Conservation (phyloP, 1,140 invertebrate genomes). For the Hormaphis cornu region DNA sequence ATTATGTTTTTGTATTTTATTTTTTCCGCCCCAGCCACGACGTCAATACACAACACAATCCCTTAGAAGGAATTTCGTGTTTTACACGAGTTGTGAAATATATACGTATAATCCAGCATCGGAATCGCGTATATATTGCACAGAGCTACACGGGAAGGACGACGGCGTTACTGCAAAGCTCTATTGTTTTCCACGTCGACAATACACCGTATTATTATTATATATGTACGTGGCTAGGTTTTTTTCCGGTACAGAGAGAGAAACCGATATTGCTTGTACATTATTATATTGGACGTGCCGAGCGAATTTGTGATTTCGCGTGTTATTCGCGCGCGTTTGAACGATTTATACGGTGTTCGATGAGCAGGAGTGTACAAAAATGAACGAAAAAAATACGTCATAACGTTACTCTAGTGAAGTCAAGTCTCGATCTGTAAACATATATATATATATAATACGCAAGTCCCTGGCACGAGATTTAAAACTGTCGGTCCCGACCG, state of each 20-base stretch:
- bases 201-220: too few species aligned
- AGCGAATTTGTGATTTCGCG: constrained; percentile 12
- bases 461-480: background rate
- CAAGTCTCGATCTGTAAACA: background rate
- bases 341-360: background rate
- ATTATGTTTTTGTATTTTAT: background rate
- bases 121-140: background rate
- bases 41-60: constrained; percentile 21
- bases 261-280: too few species aligned
- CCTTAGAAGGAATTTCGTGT: constrained; percentile 31
- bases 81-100: constrained; percentile 16
- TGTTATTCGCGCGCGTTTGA: too few species aligned
- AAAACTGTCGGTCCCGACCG: too few species aligned
- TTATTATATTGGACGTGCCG: constrained; percentile 9
- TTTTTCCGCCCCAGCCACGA: background rate
- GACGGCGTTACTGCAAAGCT: constrained; percentile 2
- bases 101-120: constrained; percentile 25
- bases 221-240: too few species aligned
- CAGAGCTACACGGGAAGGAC: background rate
- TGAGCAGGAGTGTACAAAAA: too few species aligned
- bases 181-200: constrained; percentile 16
- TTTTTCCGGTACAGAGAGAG: too few species aligned
- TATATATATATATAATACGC: background rate
- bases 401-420: too few species aligned
- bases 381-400: too few species aligned